These are phyloP conservation scores for Addax nasomaculatus DNA, from an alignment of 2,113 vertebrate genomes.

Conservation along the genomic window DNA sequence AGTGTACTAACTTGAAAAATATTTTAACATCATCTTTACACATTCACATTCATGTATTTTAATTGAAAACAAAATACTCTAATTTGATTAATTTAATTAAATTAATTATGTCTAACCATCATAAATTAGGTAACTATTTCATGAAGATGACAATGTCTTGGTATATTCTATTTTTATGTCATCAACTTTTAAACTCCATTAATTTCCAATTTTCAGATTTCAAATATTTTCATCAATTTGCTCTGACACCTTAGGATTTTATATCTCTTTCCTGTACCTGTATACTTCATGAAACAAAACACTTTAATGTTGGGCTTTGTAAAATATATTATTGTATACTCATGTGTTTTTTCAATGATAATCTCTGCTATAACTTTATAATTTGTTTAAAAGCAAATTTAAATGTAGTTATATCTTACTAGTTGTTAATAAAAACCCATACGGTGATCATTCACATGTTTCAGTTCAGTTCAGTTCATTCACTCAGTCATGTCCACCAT, in stretches of 20 bases:
- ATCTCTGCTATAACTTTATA: neutral
- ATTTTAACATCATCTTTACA: constrained; percentile 1
- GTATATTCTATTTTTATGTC: constrained; percentile 58
- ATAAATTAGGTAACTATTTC: constrained; percentile 37
- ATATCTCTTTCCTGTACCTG: neutral
- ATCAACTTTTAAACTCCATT: constrained; percentile 69
- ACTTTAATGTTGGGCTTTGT: neutral
- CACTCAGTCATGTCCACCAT: neutral
- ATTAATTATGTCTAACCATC: constrained; percentile 50
- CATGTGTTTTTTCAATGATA: neutral
- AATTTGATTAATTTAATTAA: neutral
- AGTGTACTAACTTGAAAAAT: neutral
- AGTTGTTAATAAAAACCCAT: neutral
- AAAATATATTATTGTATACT: neutral
- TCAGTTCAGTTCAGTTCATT: neutral
- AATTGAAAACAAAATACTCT: constrained; percentile 33
- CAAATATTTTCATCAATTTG: neutral
- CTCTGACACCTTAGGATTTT: constrained; percentile 23
- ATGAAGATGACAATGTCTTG: constrained; percentile 58
- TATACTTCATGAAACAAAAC: neutral
- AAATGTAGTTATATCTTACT: neutral
- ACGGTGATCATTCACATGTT: neutral
- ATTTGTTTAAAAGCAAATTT: neutral
- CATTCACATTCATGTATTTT: neutral
- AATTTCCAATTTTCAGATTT: constrained; percentile 65